phyloP scores from a whole-genome alignment of 1,140 invertebrate species.

The Belonocnema kinseyi region DNA sequence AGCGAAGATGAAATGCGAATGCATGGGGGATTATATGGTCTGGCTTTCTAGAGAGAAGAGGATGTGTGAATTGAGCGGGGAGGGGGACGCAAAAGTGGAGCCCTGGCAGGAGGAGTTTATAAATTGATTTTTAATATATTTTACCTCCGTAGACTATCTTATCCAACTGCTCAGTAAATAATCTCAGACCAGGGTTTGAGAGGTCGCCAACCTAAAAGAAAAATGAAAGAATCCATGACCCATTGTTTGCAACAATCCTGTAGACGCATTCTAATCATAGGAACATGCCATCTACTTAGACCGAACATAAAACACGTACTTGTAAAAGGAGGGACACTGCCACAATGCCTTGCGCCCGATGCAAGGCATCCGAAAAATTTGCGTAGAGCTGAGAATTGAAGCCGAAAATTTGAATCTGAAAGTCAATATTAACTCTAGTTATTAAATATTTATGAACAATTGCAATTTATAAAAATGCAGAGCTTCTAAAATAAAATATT shows the following conservation, averaged over 20 bases:
- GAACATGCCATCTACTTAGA: conserved; percentile 46
- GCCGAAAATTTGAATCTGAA: conserved; percentile 94
- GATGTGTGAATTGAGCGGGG: too few relatives aligned
- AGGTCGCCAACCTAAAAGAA: conserved; percentile 87
- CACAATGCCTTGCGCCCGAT: conserved; percentile 92
- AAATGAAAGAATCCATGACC: conserved; percentile 58
- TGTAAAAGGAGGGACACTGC: conserved; percentile 91
- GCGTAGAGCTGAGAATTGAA: conserved; percentile 95
- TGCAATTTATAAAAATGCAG: too few relatives aligned
- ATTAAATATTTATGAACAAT: neutral
- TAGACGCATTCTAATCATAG: conserved; percentile 44
- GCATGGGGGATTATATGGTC: too few relatives aligned
- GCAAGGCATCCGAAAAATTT: conserved; percentile 92
- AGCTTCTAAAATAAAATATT: too few relatives aligned
- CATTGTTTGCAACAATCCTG: conserved; percentile 56
- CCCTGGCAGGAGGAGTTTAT: too few relatives aligned
- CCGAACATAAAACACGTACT: conserved; percentile 78
- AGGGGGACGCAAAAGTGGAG: too few relatives aligned
- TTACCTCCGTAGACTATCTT: conserved; percentile 91
- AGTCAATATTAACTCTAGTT: conserved; percentile 65
- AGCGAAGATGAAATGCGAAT: too few relatives aligned
- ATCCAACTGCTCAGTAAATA: conserved; percentile 91
- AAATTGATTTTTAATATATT: conserved; percentile 44
- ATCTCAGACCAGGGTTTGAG: conserved; percentile 89
- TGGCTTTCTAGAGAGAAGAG: too few relatives aligned